phyloP scores from a whole-genome alignment of 2,888 invertebrate genomes.

The Macrophya annulata region DNA sequence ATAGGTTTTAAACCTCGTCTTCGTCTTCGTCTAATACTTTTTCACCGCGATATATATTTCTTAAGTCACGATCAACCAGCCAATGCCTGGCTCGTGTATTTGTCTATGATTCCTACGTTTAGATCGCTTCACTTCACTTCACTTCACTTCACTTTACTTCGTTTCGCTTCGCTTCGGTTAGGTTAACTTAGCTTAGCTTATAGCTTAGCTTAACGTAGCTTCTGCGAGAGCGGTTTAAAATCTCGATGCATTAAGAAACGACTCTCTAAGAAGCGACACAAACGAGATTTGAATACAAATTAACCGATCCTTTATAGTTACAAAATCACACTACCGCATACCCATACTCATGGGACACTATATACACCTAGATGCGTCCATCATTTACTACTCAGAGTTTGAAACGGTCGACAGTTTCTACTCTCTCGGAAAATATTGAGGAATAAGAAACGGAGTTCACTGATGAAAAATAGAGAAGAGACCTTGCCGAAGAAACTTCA shows the following conservation, averaged over 20 bases:
- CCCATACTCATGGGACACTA: background rate
- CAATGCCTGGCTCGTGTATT: no score
- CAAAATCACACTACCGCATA: slow-evolving; percentile 2
- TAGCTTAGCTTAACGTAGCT: no score
- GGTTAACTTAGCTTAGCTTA: no score
- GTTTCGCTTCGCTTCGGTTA: no score
- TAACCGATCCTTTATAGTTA: background rate
- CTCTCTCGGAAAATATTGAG: no score
- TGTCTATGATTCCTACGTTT: slow-evolving; percentile 18
- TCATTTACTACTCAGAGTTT: background rate
- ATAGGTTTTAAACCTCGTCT: slow-evolving; percentile 7
- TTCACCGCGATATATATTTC: slow-evolving; percentile 2
- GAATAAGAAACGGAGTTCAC: no score
- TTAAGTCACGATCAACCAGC: slow-evolving; percentile 9
- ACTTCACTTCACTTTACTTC: no score
- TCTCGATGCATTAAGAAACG: slow-evolving; percentile 28
- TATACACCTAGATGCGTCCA: background rate
- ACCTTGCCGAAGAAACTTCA: no score
- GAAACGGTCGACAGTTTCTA: background rate
- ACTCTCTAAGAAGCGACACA: background rate
- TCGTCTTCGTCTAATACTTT: background rate
- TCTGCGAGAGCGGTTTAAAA: background rate
- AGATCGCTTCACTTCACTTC: background rate
- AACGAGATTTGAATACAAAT: slow-evolving; percentile 36
- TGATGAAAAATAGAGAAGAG: background rate